Percentiles rank a stretch among this genome's conserved stretches.
Conservation (phyloP, 2,113 vertebrate genomes). For the Grammomys dolichurus region DNA sequence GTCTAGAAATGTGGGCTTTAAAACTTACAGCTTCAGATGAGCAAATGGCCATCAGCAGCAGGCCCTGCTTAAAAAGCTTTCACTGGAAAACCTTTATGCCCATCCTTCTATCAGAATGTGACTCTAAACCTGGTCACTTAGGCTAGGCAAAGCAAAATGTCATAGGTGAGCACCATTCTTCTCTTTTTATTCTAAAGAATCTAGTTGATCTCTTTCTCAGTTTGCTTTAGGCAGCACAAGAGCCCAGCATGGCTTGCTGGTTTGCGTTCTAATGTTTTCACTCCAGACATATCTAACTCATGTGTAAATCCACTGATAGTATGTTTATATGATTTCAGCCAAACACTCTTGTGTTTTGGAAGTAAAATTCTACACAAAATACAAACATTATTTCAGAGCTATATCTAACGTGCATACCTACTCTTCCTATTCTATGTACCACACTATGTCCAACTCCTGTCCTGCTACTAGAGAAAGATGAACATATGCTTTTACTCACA, state of each 20-base stretch:
- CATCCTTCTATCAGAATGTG: not conserved
- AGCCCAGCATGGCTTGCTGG: not conserved
- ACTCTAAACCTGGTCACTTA: not conserved
- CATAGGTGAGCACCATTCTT: too few species aligned
- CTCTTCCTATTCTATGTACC: accelerated
- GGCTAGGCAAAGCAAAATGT: not conserved
- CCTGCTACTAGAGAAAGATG: not conserved
- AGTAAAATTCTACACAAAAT: not conserved
- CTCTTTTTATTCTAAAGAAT: not conserved
- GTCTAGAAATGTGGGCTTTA: not conserved
- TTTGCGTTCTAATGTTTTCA: not conserved
- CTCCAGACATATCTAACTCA: not conserved
- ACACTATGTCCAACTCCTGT: not conserved
- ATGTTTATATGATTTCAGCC: not conserved
- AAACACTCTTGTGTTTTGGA: not conserved
- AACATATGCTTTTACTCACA: not conserved
- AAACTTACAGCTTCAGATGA: not conserved
- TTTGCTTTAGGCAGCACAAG: not conserved
- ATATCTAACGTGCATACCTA: too few species aligned
- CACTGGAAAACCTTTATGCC: not conserved
- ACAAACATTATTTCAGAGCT: not conserved
- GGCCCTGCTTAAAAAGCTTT: not conserved
- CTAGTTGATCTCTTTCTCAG: not conserved
- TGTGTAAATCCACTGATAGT: not conserved
- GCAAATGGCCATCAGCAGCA: not conserved